Conservation (phyloP, 2,113 vertebrate genomes). For the Burhinus oedicnemus region DNA sequence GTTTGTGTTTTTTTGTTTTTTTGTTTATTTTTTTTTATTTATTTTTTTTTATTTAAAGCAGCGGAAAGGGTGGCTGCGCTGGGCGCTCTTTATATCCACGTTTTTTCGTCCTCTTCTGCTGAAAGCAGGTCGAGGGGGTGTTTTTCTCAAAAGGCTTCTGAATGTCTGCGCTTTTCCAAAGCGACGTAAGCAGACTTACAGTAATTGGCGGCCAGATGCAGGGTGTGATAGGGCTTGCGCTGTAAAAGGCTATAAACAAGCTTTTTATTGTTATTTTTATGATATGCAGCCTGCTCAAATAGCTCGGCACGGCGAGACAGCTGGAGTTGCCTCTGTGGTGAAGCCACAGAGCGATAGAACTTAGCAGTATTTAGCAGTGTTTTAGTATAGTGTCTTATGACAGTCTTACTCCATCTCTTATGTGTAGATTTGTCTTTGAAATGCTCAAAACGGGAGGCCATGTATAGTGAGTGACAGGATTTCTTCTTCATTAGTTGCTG, state of each 20-base stretch:
- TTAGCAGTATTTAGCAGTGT: accelerated
- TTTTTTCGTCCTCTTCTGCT: too few relatives aligned
- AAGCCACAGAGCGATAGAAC: accelerated
- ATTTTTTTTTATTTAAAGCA: too few relatives aligned
- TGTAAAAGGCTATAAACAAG: neutral
- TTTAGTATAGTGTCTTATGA: accelerated
- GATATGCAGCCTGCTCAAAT: accelerated
- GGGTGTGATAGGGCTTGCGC: neutral
- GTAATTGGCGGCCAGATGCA: too few relatives aligned
- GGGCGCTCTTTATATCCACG: accelerated
- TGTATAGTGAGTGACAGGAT: accelerated
- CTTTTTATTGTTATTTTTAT: too few relatives aligned
- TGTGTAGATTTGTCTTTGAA: accelerated
- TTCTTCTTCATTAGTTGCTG: neutral
- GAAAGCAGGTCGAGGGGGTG: too few relatives aligned
- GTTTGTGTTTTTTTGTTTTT: neutral
- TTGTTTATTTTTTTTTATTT: too few relatives aligned
- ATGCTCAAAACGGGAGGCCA: accelerated
- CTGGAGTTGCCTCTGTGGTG: neutral
- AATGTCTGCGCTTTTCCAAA: accelerated
- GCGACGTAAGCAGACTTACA: accelerated
- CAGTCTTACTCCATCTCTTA: accelerated
- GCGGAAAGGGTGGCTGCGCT: accelerated
- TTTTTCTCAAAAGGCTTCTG: too few relatives aligned
- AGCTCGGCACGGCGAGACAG: accelerated